Conservation (phyloP, 2,113 vertebrate genomes). For the Colossoma macropomum region DNA sequence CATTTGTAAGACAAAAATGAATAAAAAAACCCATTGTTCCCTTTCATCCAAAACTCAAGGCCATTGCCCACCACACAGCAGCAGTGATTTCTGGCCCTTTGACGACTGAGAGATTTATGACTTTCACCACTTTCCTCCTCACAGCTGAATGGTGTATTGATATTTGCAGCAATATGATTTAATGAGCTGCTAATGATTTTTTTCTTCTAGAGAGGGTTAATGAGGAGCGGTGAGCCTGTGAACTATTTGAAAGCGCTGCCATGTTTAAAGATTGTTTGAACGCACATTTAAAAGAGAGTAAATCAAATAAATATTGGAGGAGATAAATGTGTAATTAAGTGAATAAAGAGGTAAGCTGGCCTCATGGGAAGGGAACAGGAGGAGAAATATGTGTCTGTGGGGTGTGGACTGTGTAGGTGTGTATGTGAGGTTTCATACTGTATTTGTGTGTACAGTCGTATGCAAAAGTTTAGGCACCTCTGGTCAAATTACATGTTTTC, state of each 20-base stretch:
- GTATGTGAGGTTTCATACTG: background rate
- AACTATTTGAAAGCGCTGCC: constrained; percentile 65
- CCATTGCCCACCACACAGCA: constrained; percentile 42
- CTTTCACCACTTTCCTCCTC: constrained; percentile 63
- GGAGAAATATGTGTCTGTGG: background rate
- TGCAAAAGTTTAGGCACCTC: too few species aligned
- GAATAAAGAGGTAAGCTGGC: constrained; percentile 43
- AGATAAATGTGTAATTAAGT: constrained; percentile 68
- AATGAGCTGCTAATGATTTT: constrained; percentile 75
- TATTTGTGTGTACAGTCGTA: too few species aligned
- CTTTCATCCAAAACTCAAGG: constrained; percentile 55
- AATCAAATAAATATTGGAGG: constrained; percentile 71
- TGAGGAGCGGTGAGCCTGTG: constrained; percentile 62
- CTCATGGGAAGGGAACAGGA: background rate
- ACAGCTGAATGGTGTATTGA: constrained; percentile 57
- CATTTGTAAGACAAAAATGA: too few species aligned
- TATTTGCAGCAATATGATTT: constrained; percentile 72
- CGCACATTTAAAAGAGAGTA: constrained; percentile 63
- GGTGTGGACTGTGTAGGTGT: background rate
- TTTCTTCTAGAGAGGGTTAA: constrained; percentile 65
- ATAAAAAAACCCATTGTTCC: constrained; percentile 38
- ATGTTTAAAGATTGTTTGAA: constrained; percentile 69
- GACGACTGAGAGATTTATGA: constrained; percentile 75
- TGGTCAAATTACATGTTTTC: too few species aligned
- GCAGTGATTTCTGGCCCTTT: constrained; percentile 58